A percentile compares a stretch with the other conserved stretches of the same genome.
Conservation (phyloP, 2,888 invertebrate genomes). For the Frankliniella intonsa region DNA sequence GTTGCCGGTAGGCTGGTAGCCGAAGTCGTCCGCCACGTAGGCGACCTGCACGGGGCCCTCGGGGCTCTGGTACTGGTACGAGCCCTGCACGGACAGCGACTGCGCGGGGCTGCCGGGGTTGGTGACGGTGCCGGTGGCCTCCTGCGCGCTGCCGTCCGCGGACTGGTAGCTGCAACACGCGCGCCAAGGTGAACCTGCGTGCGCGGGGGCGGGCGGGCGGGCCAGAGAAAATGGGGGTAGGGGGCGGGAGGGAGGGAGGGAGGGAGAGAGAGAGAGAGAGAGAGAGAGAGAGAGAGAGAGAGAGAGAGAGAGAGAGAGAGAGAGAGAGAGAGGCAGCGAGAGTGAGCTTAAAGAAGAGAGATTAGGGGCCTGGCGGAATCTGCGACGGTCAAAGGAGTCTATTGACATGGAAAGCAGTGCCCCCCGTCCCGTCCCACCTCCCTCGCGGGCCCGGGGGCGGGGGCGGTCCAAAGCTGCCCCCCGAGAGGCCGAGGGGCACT, state of each 20-base stretch:
- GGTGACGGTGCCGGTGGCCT: conserved; percentile 9
- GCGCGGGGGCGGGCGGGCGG: background rate
- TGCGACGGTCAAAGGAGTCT: too few species aligned
- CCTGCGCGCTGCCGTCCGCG: conserved; percentile 9
- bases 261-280: background rate
- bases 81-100: conserved; percentile 15
- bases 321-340: too few species aligned
- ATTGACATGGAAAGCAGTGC: too few species aligned
- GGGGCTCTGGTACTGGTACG: conserved; percentile 17
- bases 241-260: background rate
- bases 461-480: too few species aligned
- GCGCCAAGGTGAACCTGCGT: background rate
- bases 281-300: background rate
- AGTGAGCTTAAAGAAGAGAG: too few species aligned
- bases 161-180: background rate
- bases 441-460: too few species aligned
- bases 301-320: too few species aligned
- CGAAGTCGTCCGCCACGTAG: background rate
- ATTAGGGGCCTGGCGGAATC: too few species aligned
- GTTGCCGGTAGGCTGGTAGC: conserved; percentile 18
- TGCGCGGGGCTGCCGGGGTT: conserved; percentile 4
- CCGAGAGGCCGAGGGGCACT: too few species aligned
- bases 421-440: too few species aligned
- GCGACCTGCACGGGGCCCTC: conserved; percentile 20
- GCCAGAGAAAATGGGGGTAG: background rate